A percentile compares a stretch with the other conserved stretches of the same genome.
phyloP scores from a whole-genome alignment of 1,140 invertebrate genomes.

The Riptortus pedestris region DNA sequence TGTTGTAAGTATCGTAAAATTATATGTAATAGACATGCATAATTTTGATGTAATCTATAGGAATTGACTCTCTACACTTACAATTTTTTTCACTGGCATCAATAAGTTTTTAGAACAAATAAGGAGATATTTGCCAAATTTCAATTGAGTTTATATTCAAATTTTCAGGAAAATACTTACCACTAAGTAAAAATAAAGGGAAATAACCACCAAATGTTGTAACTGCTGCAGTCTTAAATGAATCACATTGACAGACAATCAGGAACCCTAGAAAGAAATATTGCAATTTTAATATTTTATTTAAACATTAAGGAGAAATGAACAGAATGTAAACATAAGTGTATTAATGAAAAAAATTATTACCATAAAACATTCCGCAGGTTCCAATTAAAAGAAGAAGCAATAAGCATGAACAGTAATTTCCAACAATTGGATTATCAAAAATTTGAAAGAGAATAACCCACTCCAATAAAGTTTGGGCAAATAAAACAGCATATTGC shows the following conservation, averaged over 20 bases:
- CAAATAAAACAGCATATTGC: constrained; percentile 73
- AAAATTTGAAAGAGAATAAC: constrained; percentile 37
- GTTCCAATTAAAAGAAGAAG: constrained; percentile 44
- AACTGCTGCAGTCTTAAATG: constrained; percentile 32
- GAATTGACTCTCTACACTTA: too few relatives aligned
- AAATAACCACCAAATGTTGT: constrained; percentile 35
- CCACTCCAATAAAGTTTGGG: constrained; percentile 65
- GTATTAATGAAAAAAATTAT: not conserved
- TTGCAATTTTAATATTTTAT: not conserved
- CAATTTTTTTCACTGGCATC: too few relatives aligned
- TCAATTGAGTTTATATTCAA: too few relatives aligned
- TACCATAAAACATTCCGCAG: constrained; percentile 48
- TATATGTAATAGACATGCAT: too few relatives aligned
- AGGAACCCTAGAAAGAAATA: constrained; percentile 28
- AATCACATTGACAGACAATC: constrained; percentile 37
- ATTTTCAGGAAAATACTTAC: too few relatives aligned
- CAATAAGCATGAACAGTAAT: constrained; percentile 39
- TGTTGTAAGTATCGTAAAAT: too few relatives aligned
- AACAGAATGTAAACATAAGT: too few relatives aligned
- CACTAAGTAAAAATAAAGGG: constrained; percentile 34
- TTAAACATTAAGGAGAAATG: constrained; percentile 29
- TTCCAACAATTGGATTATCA: constrained; percentile 42
- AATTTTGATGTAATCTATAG: too few relatives aligned
- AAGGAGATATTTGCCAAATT: too few relatives aligned
- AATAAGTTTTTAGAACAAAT: too few relatives aligned